Evolutionary conservation across 1,140 invertebrate genomes (phyloP), one percentile per base, ranked within the genome.

Genomic region (Tetragnatha versicolor): DNA sequence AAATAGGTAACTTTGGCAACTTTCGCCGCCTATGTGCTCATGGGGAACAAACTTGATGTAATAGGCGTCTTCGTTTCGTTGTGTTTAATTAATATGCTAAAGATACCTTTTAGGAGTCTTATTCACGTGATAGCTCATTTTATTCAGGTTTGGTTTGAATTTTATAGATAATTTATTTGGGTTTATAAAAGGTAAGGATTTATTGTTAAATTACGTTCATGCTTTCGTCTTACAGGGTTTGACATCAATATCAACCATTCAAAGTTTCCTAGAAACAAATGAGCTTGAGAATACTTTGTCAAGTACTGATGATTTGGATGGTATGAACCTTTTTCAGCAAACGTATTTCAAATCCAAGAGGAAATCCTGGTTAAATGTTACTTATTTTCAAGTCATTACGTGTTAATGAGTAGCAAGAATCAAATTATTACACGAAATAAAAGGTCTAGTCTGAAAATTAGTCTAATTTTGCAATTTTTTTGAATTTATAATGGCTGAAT

Each of bases 81-180:
- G 27, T 53, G n/a, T 22, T n/a, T 53, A 5, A 66, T 77, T 37
- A 65, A 33, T 27, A 10, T 77, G 22, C 2, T 77, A 20, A 77
- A 33, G 55, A 51, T 49, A 37, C 73, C 73, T 65, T 77, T 77
- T 14, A 33, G 39, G 66, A 65, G 22, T 45, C 31, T 77, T 39
- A 20, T 77, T 33, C 73, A 66, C 27, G 45, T 77, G 20, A 6
- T 77, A 17, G 42, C 60, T 33, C 42, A 65, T 77, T 77, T 77
- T 77, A 20, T 66, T 55, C 58, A 77, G 73, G 73, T 65, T 20
- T n/a, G 12, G 66, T 53, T 47, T 47, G 1, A 3, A 47, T 47
- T 47, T 55, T 55, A 20, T 55, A 20, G 12, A 55, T 25, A 27
- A 20, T 55, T 12, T 27, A 20, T 55, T 12, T 45, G 17, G 17